Conservation (phyloP, 2,797 vertebrate genomes). For the Pangasius mekongensis region DNA sequence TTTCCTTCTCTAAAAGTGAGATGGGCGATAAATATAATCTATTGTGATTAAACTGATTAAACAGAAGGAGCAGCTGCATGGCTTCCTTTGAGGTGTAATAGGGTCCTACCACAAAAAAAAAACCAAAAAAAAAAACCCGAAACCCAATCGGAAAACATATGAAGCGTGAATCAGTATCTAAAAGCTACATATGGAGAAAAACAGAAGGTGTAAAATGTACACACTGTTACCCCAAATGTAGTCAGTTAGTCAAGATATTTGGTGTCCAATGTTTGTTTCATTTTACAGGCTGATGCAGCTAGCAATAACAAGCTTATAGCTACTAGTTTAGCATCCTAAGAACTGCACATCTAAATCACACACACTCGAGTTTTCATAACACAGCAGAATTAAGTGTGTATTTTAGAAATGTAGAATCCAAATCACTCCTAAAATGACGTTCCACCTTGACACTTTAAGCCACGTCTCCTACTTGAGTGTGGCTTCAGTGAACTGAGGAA, state of each 20-base stretch:
- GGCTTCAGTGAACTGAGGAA: not conserved
- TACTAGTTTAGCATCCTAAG: not conserved
- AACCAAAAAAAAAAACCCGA: no score
- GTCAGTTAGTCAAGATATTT: not conserved
- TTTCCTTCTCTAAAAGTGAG: constrained; percentile 2
- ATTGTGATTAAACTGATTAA: constrained; percentile 10
- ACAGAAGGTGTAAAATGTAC: no score
- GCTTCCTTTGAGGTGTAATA: not conserved
- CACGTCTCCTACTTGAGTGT: not conserved
- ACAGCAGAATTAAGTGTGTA: not conserved
- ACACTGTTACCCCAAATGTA: not conserved
- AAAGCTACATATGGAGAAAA: not conserved
- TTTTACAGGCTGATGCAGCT: not conserved
- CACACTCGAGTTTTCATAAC: not conserved
- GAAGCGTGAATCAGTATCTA: not conserved
- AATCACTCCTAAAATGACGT: not conserved
- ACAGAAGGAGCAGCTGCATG: not conserved
- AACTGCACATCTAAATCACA: not conserved
- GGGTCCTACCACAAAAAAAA: no score
- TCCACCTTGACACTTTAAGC: not conserved
- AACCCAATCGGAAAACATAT: not conserved
- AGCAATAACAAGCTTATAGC: not conserved
- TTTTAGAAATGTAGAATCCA: not conserved
- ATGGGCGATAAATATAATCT: not conserved
- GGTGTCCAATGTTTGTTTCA: not conserved